These are phyloP conservation scores for Rhinolophus ferrumequinum DNA, from an alignment of 2,113 vertebrate species.

Conservation along the genomic window DNA sequence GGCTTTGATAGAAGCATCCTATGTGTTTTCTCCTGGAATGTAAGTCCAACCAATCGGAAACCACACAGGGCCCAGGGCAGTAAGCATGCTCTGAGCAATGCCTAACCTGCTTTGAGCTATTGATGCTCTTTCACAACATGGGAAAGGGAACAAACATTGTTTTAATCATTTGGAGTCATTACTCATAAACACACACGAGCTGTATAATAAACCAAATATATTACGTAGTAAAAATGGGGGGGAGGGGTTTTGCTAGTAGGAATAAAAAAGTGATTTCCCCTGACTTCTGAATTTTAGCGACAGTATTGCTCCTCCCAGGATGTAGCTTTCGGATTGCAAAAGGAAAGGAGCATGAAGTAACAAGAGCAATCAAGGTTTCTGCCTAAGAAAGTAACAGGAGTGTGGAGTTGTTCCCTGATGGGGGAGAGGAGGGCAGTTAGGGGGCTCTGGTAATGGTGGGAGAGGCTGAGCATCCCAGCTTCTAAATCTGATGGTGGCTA, in stretches of 20 bases:
- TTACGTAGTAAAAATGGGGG: background rate
- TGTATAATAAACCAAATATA: background rate
- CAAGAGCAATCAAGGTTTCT: background rate
- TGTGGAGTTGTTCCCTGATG: background rate
- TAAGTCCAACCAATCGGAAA: background rate
- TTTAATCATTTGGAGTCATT: background rate
- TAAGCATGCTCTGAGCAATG: background rate
- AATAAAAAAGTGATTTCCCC: background rate
- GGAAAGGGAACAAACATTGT: background rate
- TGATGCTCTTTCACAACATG: background rate
- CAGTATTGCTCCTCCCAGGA: background rate
- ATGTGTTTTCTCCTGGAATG: background rate
- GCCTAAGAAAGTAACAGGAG: background rate
- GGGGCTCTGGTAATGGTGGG: background rate
- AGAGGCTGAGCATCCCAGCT: background rate
- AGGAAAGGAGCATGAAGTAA: background rate
- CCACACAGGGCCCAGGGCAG: background rate
- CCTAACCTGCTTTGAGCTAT: background rate
- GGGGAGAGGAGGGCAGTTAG: rapidly evolving
- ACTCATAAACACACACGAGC: background rate
- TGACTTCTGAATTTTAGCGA: background rate
- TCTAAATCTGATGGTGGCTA: background rate
- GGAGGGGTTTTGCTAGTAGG: too few relatives aligned
- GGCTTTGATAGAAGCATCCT: background rate
- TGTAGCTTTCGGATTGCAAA: background rate